These are phyloP conservation scores for Platypus cylindrus DNA, from an alignment of 2,888 invertebrate species.

Conservation along the genomic window DNA sequence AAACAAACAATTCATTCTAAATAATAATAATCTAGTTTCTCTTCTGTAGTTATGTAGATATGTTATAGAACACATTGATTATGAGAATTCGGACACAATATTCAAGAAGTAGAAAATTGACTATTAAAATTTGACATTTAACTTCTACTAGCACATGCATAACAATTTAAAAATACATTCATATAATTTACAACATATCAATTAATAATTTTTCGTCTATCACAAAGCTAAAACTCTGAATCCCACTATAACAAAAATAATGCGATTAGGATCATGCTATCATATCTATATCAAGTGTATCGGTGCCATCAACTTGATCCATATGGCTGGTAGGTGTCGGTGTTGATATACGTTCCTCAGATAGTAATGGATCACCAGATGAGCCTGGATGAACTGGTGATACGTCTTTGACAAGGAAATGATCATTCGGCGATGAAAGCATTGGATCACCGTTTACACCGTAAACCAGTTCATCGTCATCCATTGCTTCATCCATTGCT, in stretches of 20 bases:
- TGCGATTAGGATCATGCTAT: slow-evolving; percentile 34
- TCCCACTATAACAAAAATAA: slow-evolving; percentile 9
- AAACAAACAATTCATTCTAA: too few relatives aligned
- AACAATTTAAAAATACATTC: too few relatives aligned
- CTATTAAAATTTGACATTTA: too few relatives aligned
- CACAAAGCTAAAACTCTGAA: slow-evolving; percentile 14
- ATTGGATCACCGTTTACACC: slow-evolving; percentile 36
- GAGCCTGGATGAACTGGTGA: slow-evolving; percentile 43
- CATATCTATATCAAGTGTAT: slow-evolving; percentile 43
- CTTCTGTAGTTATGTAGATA: too few relatives aligned
- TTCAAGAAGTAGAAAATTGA: too few relatives aligned
- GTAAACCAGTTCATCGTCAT: slow-evolving; percentile 34
- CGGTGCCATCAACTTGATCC: slow-evolving; percentile 38
- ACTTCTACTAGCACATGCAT: too few relatives aligned
- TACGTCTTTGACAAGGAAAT: slow-evolving; percentile 46
- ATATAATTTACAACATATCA: too few relatives aligned
- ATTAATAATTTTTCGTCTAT: slow-evolving; percentile 6
- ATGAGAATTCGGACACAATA: too few relatives aligned
- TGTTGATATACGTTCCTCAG: slow-evolving; percentile 33
- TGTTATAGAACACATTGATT: too few relatives aligned
- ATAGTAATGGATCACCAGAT: slow-evolving; percentile 50
- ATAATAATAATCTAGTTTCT: too few relatives aligned
- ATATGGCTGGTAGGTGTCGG: slow-evolving; percentile 36
- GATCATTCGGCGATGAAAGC: slow-evolving; percentile 41
- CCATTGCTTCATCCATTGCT: slow-evolving; percentile 50